Percentiles rank a stretch among this genome's conserved stretches.
These are phyloP conservation scores for Hirtodrosophila trivittata DNA, from an alignment of 2,888 invertebrate species.

Conservation along the genomic window DNA sequence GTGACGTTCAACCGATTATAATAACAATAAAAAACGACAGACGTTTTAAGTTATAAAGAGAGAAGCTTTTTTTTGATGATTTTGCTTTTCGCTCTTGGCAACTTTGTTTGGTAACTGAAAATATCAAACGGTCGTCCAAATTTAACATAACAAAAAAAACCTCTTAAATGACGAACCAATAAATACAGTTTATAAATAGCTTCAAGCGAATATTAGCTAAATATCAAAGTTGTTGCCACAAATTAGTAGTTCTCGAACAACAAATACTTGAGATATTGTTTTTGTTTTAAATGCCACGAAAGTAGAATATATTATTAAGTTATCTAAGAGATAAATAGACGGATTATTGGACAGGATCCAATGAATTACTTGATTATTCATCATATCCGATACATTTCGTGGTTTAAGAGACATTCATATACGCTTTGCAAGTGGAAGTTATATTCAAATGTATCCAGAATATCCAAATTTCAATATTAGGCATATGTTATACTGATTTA, in stretches of 20 bases:
- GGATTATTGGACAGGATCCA: too few relatives aligned
- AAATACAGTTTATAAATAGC: slow-evolving; percentile 62
- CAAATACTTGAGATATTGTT: slow-evolving; percentile 1
- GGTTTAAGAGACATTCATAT: too few relatives aligned
- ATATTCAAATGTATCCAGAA: too few relatives aligned
- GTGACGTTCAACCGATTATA: slow-evolving; percentile 71
- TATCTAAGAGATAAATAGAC: too few relatives aligned
- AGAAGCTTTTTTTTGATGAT: slow-evolving; percentile 29
- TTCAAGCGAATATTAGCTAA: slow-evolving; percentile 33
- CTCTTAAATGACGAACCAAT: slow-evolving; percentile 58
- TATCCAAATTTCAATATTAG: too few relatives aligned
- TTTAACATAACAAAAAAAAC: slow-evolving; percentile 60
- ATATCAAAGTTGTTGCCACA: slow-evolving; percentile 48
- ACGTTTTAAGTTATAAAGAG: slow-evolving; percentile 39
- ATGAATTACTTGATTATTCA: too few relatives aligned
- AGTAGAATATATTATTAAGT: too few relatives aligned
- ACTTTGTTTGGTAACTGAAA: slow-evolving; percentile 52
- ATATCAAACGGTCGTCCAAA: slow-evolving; percentile 67
- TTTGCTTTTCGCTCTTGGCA: slow-evolving; percentile 34
- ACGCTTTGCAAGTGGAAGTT: too few relatives aligned
- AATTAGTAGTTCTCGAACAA: slow-evolving; percentile 2
- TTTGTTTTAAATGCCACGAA: too few relatives aligned
- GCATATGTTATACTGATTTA: too few relatives aligned
- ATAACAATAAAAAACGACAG: slow-evolving; percentile 61
- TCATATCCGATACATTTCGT: too few relatives aligned